Evolutionary conservation across 2,113 vertebrate species (phyloP), one percentile per base, ranked within the genome.

Genomic region (Caretta caretta): DNA sequence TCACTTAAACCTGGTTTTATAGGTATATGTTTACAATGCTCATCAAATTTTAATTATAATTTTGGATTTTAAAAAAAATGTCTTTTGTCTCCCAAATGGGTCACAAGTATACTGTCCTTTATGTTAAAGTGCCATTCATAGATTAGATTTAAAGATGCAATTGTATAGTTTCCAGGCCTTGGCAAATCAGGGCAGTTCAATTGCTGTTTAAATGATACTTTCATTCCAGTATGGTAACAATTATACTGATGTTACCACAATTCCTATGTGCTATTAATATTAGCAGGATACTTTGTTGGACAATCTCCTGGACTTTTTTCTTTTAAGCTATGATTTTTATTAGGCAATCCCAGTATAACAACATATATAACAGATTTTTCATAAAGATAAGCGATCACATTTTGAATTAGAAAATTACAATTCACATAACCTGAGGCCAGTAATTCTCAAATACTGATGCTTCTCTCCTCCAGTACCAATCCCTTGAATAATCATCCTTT

Each of bases 341-440:
- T 80, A 24, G n/a, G 4, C 16, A 92, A 53, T 80, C 84, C 84
- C 19, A 51, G 2, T 56, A 42, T 78, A 89, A 80, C 6, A 11
- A 14, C 1, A 0, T 54, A 27, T 59, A 3, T 75, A 62, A 88
- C 86, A 80, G 17, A 49, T 9, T 76, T 24, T 69, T 86, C 42
- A 42, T 88, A 46, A 59, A 50, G 14, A 25, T 89, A 86, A 29
- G n/a, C 1, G 31, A 3, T 53, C 91, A 29, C 76, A 3, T 84
- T 35, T 90, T 86, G 72, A 10, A 38, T 75, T 35, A 11, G 38
- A 0, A 86, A 1, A 46, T 83, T 76, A 22, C 10, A 72, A 20
- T 4, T 5, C 17, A 7, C 72, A 38, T 22, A 90, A 75, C 0
- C 0, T 24, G 38, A 3, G 62, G 84, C 49, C 4, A 72, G 0